These are phyloP conservation scores for Cydia amplana DNA, from an alignment of 1,140 invertebrate genomes.

Conservation along the genomic window DNA sequence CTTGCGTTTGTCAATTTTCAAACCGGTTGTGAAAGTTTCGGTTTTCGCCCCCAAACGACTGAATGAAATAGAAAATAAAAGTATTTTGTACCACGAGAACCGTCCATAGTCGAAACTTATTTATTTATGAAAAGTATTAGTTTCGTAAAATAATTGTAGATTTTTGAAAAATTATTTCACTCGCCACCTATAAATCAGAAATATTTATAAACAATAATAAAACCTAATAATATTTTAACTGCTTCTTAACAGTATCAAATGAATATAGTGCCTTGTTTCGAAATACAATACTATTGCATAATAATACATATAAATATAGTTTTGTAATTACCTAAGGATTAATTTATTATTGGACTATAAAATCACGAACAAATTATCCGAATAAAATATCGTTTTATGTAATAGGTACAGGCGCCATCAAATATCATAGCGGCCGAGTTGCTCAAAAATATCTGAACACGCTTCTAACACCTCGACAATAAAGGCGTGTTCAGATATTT, in stretches of 20 bases:
- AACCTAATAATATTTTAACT: not conserved
- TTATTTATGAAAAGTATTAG: slow-evolving; percentile 68
- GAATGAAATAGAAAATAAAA: slow-evolving; percentile 44
- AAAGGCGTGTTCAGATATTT: no score
- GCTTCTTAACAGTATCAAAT: not conserved
- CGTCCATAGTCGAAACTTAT: slow-evolving; percentile 71
- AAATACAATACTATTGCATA: no score
- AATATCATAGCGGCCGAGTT: no score
- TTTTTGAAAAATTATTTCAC: not conserved
- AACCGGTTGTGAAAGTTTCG: slow-evolving; percentile 2
- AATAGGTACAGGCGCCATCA: no score
- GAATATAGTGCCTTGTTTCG: no score
- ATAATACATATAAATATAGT: no score
- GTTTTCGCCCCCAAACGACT: slow-evolving; percentile 27
- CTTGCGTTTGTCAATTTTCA: slow-evolving; percentile 34
- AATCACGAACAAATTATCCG: no score
- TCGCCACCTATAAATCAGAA: not conserved
- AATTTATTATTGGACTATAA: no score
- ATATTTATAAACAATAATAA: not conserved
- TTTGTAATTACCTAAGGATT: no score
- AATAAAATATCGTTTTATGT: no score
- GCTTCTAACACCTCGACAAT: no score
- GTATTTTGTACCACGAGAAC: slow-evolving; percentile 62
- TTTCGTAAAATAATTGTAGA: slow-evolving; percentile 48
- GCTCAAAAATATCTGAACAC: no score